Conservation (phyloP, 1,140 invertebrate genomes). For the Lucilia sericata region DNA sequence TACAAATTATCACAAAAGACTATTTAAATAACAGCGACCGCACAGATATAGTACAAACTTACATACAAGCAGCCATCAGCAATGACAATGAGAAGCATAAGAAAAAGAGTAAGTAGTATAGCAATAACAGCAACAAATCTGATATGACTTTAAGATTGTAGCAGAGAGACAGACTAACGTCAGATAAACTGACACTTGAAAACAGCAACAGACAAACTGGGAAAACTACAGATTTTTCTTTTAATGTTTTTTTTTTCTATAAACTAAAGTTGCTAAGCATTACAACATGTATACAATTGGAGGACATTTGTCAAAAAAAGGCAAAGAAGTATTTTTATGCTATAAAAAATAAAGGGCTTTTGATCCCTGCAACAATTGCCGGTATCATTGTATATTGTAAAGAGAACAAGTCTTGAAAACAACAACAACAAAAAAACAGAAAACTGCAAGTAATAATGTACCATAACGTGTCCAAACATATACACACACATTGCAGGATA, state of each 20-base stretch:
- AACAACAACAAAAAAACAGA: background rate
- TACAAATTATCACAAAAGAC: constrained; percentile 23
- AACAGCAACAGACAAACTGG: background rate
- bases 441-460: constrained; percentile 6
- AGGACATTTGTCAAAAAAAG: constrained; percentile 29
- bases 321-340: background rate
- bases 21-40: constrained; percentile 9
- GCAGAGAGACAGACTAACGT: background rate
- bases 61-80: background rate
- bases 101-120: background rate
- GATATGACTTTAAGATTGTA: constrained; percentile 8
- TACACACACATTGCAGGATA: too few relatives aligned
- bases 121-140: background rate
- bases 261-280: background rate
- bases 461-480: background rate
- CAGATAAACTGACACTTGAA: constrained; percentile 6
- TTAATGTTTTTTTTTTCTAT: too few relatives aligned
- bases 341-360: background rate
- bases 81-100: background rate
- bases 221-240: background rate
- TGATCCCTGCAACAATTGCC: constrained; percentile 12
- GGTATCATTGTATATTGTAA: constrained; percentile 15
- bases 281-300: background rate
- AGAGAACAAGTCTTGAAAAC: constrained; percentile 28
- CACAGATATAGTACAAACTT: background rate